Evolutionary conservation across 92 coral and sea anemone genomes (phyloP).

Genomic region (Epizoanthus fatuus): DNA sequence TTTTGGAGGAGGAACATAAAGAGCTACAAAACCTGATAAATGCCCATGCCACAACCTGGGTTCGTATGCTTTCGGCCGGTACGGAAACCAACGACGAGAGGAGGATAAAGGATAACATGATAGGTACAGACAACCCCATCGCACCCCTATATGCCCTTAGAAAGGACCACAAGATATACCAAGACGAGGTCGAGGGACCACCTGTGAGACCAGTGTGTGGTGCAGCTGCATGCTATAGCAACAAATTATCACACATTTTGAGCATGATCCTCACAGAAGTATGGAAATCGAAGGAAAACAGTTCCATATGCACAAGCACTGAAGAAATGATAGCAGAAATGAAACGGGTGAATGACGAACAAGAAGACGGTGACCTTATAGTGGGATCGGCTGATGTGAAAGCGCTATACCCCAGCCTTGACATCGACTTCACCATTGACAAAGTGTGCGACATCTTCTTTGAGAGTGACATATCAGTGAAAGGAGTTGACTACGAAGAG

Average conservation of each 20-base stretch:
- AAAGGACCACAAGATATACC: conserved; percentile 17
- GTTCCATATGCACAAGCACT: conserved; percentile 19
- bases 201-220: conserved; percentile 44
- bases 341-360: conserved; percentile 10
- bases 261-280: conserved; percentile 8
- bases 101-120: conserved; percentile 30
- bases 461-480: neutral
- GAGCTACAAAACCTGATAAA: conserved; percentile 25
- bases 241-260: conserved; percentile 7
- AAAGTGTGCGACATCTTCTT: conserved; percentile 27
- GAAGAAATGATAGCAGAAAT: conserved; percentile 38
- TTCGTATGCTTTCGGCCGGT: conserved; percentile 43
- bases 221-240: conserved; percentile 15
- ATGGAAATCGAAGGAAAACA: conserved; percentile 21
- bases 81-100: conserved; percentile 3
- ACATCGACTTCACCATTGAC: conserved; percentile 13
- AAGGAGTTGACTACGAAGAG: conserved; percentile 9
- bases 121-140: conserved; percentile 16
- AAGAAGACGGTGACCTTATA: neutral
- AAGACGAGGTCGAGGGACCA: conserved; percentile 16
- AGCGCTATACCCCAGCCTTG: conserved; percentile 10
- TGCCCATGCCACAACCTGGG: conserved; percentile 49
- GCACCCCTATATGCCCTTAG: conserved; percentile 31
- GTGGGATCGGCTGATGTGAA: conserved; percentile 17
- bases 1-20: conserved; percentile 19